Evolutionary conservation across 2,797 vertebrate genomes (phyloP), one percentile per base, ranked within the genome.

Genomic region (Premnoplex brunnescens): DNA sequence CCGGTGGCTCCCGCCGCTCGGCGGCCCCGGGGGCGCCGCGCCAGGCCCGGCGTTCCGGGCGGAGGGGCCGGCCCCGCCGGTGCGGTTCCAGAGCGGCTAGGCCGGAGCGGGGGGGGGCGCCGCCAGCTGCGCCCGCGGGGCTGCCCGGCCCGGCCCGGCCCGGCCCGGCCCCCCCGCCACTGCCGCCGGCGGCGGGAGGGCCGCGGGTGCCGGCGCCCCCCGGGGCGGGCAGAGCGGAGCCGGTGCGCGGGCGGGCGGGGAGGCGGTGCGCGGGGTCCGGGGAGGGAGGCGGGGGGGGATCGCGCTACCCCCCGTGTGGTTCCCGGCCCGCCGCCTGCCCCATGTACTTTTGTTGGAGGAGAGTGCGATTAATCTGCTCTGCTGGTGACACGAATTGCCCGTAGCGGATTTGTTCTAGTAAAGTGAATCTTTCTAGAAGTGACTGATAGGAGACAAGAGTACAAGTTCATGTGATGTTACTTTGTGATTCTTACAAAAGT

Each of bases 381-480:
- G 83, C 93, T 88, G 96, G 96, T 96, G 97, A 95, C 96, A 92
- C 97, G 97, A 92, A 97, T 96, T 95, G 95, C 88, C 89, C 93
- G 91, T 96, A 96, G 95, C 96, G 93, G 97, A 89, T 97, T 96
- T 96, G 96, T 93, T 95, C 82, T 94, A 95, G 96, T 91, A 95
- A 97, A 97, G 96, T 95, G 96, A 97, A 75, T 96, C 87, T 97
- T 97, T 95, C 91, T 96, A 93, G 96, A 97, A 97, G 95, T 95
- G 72, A 85, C 91, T 95, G 94, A 95, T 96, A 93, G 93, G 93
- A 96, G 95, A 93, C 91, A 34, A 46, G 93, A 96, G 85, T 88
- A 83, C 89, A 96, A 97, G 95, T 96, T 96, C 72, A 94, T 91
- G 91, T 96, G 95, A 95, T 95, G 92, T 89, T 96, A 96, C 89